Base-by-base conservation (phyloP, 2,113 vertebrate genomes). In the Gorilla gorilla region DNA sequence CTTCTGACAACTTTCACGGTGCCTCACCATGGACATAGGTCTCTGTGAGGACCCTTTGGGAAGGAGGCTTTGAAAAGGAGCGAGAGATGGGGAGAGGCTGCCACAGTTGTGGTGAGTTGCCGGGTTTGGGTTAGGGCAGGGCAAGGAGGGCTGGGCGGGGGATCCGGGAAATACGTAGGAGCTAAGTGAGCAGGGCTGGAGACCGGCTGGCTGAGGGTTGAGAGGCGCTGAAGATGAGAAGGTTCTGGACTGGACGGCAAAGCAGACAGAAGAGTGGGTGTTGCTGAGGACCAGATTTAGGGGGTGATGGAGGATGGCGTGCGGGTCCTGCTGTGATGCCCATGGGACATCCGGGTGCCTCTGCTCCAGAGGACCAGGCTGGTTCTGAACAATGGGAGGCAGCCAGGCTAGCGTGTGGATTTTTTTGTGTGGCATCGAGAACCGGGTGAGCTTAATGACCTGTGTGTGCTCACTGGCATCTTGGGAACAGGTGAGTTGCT, bases 251-350 rank as follows among this genome's bases (percentile, higher is more conserved):
- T 68, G 66, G 66, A 68, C 3, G 32, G 32, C 66, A 18, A n/a
- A 68, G 66, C 66, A 68, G 66, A 68, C 66, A 68, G 66, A n/a
- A 68, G 32, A 68, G 66, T 8, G 66, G 32, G 3, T 68, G 16
- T 32, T 64, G 61, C 61, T 32, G 61, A 64, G 27, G 27, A 64
- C 14, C 5, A 64, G 61, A 64, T 64, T 13, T 68, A 7, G 66
- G 66, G 66, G 8, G 27, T 0, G 27, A 32, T 45, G 27, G 1
- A 4, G 16, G 27, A 45, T 48, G 75, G 43, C 0, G 1, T 43
- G 72, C 1, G 10, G 30, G 32, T 68, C 66, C 66, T n/a, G 32
- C 32, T 18, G 12, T 68, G 32, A 16, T 68, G 32, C 66, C 12
- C 66, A n/a, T 0, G 66, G 66, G 66, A 68, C 32, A 35, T 68